Base-by-base conservation (phyloP, 2,797 vertebrate species). In the Tapera naevia region DNA sequence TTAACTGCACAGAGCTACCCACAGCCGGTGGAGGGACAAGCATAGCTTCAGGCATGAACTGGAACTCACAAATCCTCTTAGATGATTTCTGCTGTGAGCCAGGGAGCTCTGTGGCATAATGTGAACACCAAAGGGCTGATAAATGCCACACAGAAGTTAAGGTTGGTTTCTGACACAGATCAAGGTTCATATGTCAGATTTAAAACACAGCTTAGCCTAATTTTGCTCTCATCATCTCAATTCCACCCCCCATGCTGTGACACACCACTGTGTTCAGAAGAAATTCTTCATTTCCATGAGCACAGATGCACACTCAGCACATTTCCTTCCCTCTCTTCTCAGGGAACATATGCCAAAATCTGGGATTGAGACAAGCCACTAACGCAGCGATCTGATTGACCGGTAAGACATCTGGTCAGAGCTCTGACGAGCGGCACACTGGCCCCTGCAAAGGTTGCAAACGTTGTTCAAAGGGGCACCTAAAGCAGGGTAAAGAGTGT, bases 31-130 rank as follows among this genome's bases (percentile, higher is more conserved):
- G 96, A 96, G 90, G 80, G 85, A 88, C 96, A 96, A 93, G 93
- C 61, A 54, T 89, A 91, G 95, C 95, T 97, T 90, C 80, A 95
- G 94, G 91, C 92, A 72, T 80, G 80, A 93, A 96, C 46, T 82
- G 22, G 80, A 93, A 93, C 76, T 87, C 82, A 57, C 81, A 95
- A 96, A 94, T 95, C 94, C 93, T 96, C 91, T 96, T 95, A 93
- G 79, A 94, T 66, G 93, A 88, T 93, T 88, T 94, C 71, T 39
- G 87, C 85, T 95, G 88, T 87, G 93, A 94, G 89, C 71, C 48
- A 79, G 85, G 86, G 84, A 95, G 56, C 50, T 89, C 84, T 89
- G 72, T 92, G 75, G 61, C 84, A 92, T 80, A 93, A 87, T 43
- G 72, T 4, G 3, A 95, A 93, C 57, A 72, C 54, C 72, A 41